A percentile compares a stretch with the other conserved stretches of the same genome.
Conservation (phyloP, 2,888 invertebrate species). For the Apoderus coryli region DNA sequence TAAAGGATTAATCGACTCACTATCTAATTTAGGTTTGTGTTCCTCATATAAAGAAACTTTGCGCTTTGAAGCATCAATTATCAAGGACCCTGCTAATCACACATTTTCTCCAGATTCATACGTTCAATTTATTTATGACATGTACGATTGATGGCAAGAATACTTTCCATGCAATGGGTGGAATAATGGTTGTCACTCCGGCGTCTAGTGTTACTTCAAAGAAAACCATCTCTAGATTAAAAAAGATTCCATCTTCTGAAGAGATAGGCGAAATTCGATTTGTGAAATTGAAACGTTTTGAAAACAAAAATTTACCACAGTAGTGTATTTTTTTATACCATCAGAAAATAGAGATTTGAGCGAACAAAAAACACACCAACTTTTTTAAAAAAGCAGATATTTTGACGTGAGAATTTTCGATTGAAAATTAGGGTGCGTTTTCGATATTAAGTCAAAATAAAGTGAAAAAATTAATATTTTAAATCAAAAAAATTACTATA, state of each 20-base stretch:
- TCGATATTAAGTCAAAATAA: too few species aligned
- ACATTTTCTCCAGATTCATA: conserved; percentile 1
- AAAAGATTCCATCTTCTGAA: conserved; percentile 17
- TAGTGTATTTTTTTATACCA: too few species aligned
- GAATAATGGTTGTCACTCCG: conserved; percentile 6
- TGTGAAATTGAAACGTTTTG: conserved; percentile 17
- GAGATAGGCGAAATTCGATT: conserved; percentile 18
- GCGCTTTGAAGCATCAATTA: conserved; percentile 13
- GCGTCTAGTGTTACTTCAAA: conserved; percentile 4
- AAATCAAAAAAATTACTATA: too few species aligned
- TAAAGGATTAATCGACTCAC: conserved; percentile 12
- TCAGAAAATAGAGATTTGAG: too few species aligned
- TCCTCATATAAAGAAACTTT: conserved; percentile 12
- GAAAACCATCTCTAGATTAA: conserved; percentile 15
- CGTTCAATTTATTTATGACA: conserved; percentile 7
- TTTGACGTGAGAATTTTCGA: too few species aligned
- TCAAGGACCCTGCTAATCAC: conserved; percentile 9
- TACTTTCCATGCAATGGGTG: conserved; percentile 10
- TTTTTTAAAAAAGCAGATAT: too few species aligned
- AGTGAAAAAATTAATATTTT: too few species aligned
- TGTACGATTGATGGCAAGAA: conserved; percentile 8
- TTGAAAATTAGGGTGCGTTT: too few species aligned
- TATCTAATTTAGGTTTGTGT: conserved; percentile 12
- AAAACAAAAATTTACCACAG: conserved; percentile 19
- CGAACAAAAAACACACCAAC: too few species aligned